These are phyloP conservation scores for Metalampra italica DNA, from an alignment of 2,888 invertebrate species.

Conservation along the genomic window DNA sequence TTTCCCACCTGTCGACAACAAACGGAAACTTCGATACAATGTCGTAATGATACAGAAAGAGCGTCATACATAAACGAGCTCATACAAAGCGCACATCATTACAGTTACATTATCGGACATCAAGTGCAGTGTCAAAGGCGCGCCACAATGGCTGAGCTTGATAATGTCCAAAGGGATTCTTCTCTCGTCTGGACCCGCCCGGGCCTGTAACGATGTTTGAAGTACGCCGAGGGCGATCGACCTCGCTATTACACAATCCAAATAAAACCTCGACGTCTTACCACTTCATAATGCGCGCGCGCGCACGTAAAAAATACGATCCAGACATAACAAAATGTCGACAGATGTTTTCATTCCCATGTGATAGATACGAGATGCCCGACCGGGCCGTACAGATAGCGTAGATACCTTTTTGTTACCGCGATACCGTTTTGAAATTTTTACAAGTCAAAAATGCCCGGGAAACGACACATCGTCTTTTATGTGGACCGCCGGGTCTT, in stretches of 20 bases:
- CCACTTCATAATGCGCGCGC: conserved; percentile 49
- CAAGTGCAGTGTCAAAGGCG: conserved; percentile 28
- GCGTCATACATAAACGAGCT: background rate
- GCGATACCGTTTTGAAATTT: conserved; percentile 64
- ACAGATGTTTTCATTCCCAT: conserved; percentile 73
- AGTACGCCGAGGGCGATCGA: conserved; percentile 47
- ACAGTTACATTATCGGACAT: conserved; percentile 26
- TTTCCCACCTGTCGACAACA: conserved; percentile 84
- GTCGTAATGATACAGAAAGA: background rate
- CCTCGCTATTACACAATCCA: conserved; percentile 52
- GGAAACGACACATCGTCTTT: conserved; percentile 67
- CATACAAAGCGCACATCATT: conserved; percentile 4
- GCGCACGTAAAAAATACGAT: conserved; percentile 43
- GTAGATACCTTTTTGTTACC: conserved; percentile 54
- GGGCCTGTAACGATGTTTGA: conserved; percentile 44
- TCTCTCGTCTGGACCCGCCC: conserved; percentile 33
- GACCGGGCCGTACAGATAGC: conserved; percentile 36
- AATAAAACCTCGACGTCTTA: conserved; percentile 44
- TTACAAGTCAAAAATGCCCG: conserved; percentile 61
- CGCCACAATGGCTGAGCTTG: conserved; percentile 37
- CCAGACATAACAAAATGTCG: conserved; percentile 56
- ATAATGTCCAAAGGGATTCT: conserved; percentile 40
- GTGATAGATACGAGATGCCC: conserved; percentile 57
- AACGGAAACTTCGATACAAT: background rate
- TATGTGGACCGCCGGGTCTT: conserved; percentile 65